Conservation (phyloP, 1,140 invertebrate genomes). For the Cydia splendana region DNA sequence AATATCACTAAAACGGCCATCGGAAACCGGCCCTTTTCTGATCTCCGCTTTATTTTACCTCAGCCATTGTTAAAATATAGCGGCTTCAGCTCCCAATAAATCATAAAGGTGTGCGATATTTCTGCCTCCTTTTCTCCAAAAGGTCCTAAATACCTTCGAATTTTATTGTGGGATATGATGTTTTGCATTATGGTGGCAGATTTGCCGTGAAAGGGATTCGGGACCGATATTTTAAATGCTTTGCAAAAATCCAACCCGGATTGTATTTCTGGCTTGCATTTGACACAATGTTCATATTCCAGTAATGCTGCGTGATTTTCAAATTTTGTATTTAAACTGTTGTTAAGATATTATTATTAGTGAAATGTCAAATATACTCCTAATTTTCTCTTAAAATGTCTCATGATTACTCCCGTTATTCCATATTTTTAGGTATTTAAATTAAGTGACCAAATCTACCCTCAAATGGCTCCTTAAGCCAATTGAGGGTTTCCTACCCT, state of each 20-base stretch:
- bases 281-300: neutral
- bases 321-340: neutral
- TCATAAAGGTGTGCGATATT: slow-evolving; percentile 3
- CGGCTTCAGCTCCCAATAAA: slow-evolving; percentile 9
- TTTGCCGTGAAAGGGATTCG: slow-evolving; percentile 10
- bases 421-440: too few relatives aligned
- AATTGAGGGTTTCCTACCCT: too few relatives aligned
- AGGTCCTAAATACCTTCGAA: neutral
- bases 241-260: neutral
- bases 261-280: neutral
- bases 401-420: too few relatives aligned
- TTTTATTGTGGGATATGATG: neutral
- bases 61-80: slow-evolving; percentile 6
- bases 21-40: neutral
- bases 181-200: neutral
- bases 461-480: too few relatives aligned
- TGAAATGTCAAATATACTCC: too few relatives aligned
- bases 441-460: too few relatives aligned
- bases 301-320: neutral
- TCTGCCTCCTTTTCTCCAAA: neutral
- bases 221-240: slow-evolving; percentile 9
- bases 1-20: neutral
- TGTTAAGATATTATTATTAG: too few relatives aligned
- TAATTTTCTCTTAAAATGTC: too few relatives aligned
- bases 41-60: slow-evolving; percentile 14